Evolutionary conservation across 2,888 invertebrate genomes (phyloP).

Genomic region (Suillia variegata): DNA sequence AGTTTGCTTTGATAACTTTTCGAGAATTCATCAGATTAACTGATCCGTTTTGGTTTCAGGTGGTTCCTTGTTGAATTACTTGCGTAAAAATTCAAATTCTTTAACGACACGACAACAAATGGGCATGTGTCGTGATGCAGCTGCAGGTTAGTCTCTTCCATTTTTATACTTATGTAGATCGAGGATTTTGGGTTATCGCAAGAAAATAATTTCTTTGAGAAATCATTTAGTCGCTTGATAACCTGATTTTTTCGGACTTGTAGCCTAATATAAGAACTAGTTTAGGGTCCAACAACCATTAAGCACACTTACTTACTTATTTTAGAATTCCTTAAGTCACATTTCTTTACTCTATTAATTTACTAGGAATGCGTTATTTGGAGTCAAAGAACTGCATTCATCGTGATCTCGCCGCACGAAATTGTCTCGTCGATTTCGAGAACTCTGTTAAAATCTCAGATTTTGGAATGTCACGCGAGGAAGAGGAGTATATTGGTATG

Average conservation of each 20-base stretch:
- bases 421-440: slow-evolving; percentile 78
- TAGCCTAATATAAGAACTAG: too few species aligned
- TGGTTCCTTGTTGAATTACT: slow-evolving; percentile 87
- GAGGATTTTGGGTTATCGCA: not conserved
- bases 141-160: slow-evolving; percentile 68
- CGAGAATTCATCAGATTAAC: slow-evolving; percentile 4
- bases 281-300: too few species aligned
- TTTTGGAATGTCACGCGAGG: slow-evolving; percentile 97
- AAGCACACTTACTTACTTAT: not conserved
- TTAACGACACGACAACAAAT: slow-evolving; percentile 73
- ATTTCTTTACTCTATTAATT: not conserved
- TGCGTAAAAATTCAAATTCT: slow-evolving; percentile 76
- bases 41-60: slow-evolving; percentile 65
- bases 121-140: slow-evolving; percentile 92
- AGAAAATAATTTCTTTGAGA: too few species aligned
- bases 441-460: slow-evolving; percentile 95
- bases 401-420: slow-evolving; percentile 92
- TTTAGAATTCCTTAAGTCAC: not conserved
- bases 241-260: too few species aligned
- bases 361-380: slow-evolving; percentile 81
- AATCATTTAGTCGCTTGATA: too few species aligned
- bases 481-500: slow-evolving; percentile 84
- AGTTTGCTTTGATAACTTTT: slow-evolving; percentile 44
- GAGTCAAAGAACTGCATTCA: slow-evolving; percentile 97
- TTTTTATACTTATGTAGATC: too few species aligned